Evolutionary conservation across 2,797 vertebrate species (phyloP).

Genomic region (Spinibarbus caldwelli): DNA sequence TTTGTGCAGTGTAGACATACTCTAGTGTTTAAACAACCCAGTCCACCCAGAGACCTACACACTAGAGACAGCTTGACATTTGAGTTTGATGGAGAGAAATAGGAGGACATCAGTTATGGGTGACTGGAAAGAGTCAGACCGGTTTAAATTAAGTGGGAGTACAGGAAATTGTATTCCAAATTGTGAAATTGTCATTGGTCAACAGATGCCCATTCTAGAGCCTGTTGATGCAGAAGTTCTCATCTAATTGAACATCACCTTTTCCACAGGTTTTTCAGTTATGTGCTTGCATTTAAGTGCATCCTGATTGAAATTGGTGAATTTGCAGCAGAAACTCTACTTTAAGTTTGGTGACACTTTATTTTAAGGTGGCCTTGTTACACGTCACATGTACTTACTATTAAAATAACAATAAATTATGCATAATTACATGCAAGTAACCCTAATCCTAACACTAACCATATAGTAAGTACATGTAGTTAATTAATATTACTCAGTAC

Average conservation of each 20-base stretch:
- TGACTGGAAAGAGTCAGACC: background rate
- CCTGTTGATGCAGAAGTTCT: background rate
- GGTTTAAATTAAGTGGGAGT: background rate
- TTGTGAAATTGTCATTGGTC: background rate
- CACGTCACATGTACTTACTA: no score
- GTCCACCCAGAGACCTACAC: background rate
- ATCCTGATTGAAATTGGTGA: background rate
- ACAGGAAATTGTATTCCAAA: background rate
- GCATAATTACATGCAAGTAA: no score
- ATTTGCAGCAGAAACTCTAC: background rate
- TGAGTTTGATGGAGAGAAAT: background rate
- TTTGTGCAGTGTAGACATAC: background rate
- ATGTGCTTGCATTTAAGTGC: no score
- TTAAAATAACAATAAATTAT: no score
- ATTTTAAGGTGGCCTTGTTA: no score
- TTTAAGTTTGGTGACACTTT: no score
- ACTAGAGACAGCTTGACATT: background rate
- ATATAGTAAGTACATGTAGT: no score
- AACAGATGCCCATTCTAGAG: background rate
- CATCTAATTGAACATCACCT: background rate
- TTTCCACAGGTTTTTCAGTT: background rate
- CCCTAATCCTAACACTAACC: no score
- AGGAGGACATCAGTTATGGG: background rate
- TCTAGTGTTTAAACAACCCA: background rate
- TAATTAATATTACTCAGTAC: no score